phyloP scores from a whole-genome alignment of 2,888 invertebrate genomes.

The Poecilobothrus nobilitatus region DNA sequence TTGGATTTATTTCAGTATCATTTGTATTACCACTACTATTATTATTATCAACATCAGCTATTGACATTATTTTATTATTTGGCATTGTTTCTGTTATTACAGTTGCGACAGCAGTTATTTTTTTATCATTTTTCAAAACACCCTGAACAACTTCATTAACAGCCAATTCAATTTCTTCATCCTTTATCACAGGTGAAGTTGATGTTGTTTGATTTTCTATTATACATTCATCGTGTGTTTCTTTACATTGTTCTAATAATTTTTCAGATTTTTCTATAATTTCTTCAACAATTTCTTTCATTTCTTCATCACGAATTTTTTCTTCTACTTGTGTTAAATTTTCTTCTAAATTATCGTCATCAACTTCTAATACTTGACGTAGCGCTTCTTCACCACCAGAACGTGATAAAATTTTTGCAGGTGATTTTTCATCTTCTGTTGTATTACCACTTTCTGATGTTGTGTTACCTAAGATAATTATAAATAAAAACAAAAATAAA shows the following conservation, averaged over 20 bases:
- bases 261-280: slow-evolving; percentile 48
- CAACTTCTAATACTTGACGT: slow-evolving; percentile 30
- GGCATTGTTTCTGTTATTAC: slow-evolving; percentile 9
- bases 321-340: slow-evolving; percentile 31
- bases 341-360: slow-evolving; percentile 33
- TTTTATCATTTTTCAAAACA: slow-evolving; percentile 44
- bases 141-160: slow-evolving; percentile 48
- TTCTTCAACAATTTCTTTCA: slow-evolving; percentile 48
- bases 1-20: slow-evolving; percentile 28
- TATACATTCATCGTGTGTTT: slow-evolving; percentile 34
- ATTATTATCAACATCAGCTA: slow-evolving; percentile 20
- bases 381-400: slow-evolving; percentile 26
- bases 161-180: slow-evolving; percentile 49
- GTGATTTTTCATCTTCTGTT: slow-evolving; percentile 20
- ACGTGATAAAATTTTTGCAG: slow-evolving; percentile 14
- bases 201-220: slow-evolving; percentile 30
- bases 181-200: slow-evolving; percentile 45
- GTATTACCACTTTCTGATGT: slow-evolving; percentile 19
- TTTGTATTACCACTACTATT: slow-evolving; percentile 16
- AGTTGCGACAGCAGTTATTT: slow-evolving; percentile 20
- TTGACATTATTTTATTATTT: slow-evolving; percentile 8
- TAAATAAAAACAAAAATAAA: slow-evolving; percentile 4
- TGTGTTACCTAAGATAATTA: slow-evolving; percentile 17
- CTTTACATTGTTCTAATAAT: slow-evolving; percentile 44
- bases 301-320: slow-evolving; percentile 34